Evolutionary conservation across 2,113 vertebrate genomes (phyloP).

Genomic region (Takifugu bimaculatus): DNA sequence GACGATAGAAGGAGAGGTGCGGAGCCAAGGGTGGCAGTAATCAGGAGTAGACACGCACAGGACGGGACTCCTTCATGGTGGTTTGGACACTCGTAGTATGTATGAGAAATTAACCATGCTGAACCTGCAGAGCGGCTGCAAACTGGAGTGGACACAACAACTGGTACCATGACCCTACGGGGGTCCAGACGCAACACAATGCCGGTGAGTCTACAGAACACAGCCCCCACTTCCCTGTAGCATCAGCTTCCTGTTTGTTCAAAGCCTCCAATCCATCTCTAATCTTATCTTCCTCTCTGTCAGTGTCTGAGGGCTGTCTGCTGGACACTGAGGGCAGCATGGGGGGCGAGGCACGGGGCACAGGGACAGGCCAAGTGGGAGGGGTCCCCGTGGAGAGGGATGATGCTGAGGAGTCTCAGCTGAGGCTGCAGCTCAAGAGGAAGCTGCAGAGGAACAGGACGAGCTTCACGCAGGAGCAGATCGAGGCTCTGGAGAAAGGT

Average conservation of each 20-base stretch:
- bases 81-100: constrained; percentile 64
- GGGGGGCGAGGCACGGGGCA: constrained; percentile 62
- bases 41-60: constrained; percentile 33
- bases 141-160: constrained; percentile 80
- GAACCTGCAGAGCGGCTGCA: constrained; percentile 79
- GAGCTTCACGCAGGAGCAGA: constrained; percentile 85
- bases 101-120: constrained; percentile 85
- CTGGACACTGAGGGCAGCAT: constrained; percentile 73
- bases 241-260: constrained; percentile 2
- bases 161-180: constrained; percentile 80
- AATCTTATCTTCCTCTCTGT: constrained; percentile 27
- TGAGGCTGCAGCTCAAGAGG: constrained; percentile 84
- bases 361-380: constrained; percentile 54
- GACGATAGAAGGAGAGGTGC: constrained; percentile 30
- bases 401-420: constrained; percentile 80
- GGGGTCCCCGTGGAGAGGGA: constrained; percentile 70
- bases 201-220: constrained; percentile 60
- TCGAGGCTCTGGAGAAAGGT: constrained; percentile 87
- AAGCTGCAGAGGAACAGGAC: constrained; percentile 85
- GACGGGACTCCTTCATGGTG: constrained; percentile 51
- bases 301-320: constrained; percentile 76
- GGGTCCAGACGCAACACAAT: constrained; percentile 72
- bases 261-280: not conserved
- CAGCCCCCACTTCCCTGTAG: not conserved
- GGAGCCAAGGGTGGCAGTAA: constrained; percentile 51